A percentile compares a stretch with the other conserved stretches of the same genome.
These are phyloP conservation scores for Peromyscus aztecus DNA, from an alignment of 2,797 vertebrate species.

Conservation along the genomic window DNA sequence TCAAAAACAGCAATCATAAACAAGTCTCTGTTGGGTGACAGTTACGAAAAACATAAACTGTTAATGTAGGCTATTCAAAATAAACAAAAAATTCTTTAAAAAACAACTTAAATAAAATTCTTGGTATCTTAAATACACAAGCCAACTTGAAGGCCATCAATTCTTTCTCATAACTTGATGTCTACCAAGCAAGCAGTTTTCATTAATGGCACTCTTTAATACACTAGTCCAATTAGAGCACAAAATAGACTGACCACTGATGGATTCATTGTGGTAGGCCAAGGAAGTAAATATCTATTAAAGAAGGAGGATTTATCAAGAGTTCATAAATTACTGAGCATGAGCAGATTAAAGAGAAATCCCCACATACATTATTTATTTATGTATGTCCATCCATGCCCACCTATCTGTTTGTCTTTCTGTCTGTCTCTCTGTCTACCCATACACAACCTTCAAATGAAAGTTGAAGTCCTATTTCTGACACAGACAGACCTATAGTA, in stretches of 20 bases:
- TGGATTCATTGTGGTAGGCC: not conserved
- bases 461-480: not conserved
- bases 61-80: not conserved
- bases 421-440: not conserved
- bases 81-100: not conserved
- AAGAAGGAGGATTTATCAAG: not conserved
- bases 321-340: not conserved
- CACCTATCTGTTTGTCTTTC: no score
- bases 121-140: not conserved
- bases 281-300: constrained; percentile 51
- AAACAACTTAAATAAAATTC: not conserved
- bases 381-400: not conserved
- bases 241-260: not conserved
- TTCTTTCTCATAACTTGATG: not conserved
- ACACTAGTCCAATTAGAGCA: constrained; percentile 18
- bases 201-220: not conserved
- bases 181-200: not conserved
- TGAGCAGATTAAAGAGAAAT: not conserved
- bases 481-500: not conserved
- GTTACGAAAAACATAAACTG: not conserved
- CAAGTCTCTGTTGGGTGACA: not conserved
- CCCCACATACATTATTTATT: not conserved
- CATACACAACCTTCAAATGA: not conserved
- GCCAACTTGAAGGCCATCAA: not conserved
- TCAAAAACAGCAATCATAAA: constrained; percentile 17